A percentile compares a stretch with the other conserved stretches of the same genome.
These are phyloP conservation scores for Diorhabda carinulata DNA, from an alignment of 1,140 invertebrate genomes.

Conservation along the genomic window DNA sequence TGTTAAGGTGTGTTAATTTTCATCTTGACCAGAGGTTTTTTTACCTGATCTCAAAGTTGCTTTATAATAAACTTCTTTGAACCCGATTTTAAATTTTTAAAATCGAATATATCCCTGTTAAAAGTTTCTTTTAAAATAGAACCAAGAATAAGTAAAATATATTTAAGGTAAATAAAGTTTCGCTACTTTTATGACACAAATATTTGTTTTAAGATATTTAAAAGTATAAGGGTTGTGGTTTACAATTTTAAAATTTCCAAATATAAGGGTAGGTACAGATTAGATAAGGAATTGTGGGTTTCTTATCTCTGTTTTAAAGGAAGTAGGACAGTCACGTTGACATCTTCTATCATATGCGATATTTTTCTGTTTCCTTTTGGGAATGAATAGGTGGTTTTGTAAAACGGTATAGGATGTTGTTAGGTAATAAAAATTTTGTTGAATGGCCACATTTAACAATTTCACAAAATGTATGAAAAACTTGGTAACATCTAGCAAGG, in stretches of 20 bases:
- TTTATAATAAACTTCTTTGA: too few relatives aligned
- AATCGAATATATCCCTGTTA: too few relatives aligned
- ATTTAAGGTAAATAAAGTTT: not conserved
- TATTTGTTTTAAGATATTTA: not conserved
- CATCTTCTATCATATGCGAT: not conserved
- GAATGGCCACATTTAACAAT: too few relatives aligned
- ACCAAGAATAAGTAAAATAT: too few relatives aligned
- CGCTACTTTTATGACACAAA: not conserved
- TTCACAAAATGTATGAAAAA: too few relatives aligned
- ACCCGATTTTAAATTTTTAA: too few relatives aligned
- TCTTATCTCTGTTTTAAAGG: not conserved
- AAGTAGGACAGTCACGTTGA: not conserved
- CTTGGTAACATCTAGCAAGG: too few relatives aligned
- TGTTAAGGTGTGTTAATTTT: too few relatives aligned
- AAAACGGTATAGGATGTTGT: not conserved
- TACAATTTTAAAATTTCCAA: not conserved
- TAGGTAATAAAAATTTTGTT: too few relatives aligned
- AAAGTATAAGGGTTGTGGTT: not conserved
- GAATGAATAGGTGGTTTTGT: slow-evolving; percentile 1
- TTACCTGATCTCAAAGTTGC: too few relatives aligned
- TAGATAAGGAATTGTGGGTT: not conserved
- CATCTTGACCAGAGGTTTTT: too few relatives aligned
- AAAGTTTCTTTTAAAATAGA: too few relatives aligned
- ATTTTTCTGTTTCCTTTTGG: not conserved
- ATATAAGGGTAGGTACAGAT: not conserved